Percentiles rank a stretch among this genome's conserved stretches.
Conservation (phyloP, 2,888 invertebrate species). For the Heliconius hortense region DNA sequence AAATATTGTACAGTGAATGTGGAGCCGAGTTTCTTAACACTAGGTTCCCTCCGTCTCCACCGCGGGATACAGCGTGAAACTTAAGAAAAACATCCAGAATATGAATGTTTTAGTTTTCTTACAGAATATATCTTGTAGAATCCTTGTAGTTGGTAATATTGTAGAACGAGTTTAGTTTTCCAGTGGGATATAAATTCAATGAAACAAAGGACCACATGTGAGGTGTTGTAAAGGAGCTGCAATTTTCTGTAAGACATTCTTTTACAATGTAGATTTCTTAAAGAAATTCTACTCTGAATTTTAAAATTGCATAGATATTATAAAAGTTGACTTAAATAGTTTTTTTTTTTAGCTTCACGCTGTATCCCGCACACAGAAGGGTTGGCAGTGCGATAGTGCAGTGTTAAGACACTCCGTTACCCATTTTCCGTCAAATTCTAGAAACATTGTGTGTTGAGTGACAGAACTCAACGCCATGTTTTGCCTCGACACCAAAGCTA, state of each 20-base stretch:
- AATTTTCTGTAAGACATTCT: slow-evolving; percentile 45
- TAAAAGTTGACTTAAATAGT: neutral
- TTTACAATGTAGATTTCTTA: slow-evolving; percentile 25
- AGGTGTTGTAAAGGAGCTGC: slow-evolving; percentile 48
- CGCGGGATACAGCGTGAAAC: neutral
- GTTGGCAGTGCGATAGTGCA: too few relatives aligned
- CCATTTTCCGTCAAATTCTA: too few relatives aligned
- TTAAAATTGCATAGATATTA: neutral
- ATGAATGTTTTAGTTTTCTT: slow-evolving; percentile 20
- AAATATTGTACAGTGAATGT: neutral
- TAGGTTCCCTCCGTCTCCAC: neutral
- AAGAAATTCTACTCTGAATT: slow-evolving; percentile 20
- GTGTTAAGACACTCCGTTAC: too few relatives aligned
- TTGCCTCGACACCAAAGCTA: too few relatives aligned
- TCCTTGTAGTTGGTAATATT: slow-evolving; percentile 34
- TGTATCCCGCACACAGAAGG: too few relatives aligned
- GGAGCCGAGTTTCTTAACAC: neutral
- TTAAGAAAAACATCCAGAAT: neutral
- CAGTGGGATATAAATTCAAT: slow-evolving; percentile 52
- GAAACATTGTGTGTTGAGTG: too few relatives aligned
- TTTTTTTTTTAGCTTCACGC: too few relatives aligned
- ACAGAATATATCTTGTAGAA: slow-evolving; percentile 23
- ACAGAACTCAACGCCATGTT: too few relatives aligned
- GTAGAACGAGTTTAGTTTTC: slow-evolving; percentile 37
- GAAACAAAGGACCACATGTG: slow-evolving; percentile 49